Percentiles rank a stretch among this genome's conserved stretches.
These are phyloP conservation scores for Clarias fuscus DNA, from an alignment of 2,797 vertebrate species.

Conservation along the genomic window DNA sequence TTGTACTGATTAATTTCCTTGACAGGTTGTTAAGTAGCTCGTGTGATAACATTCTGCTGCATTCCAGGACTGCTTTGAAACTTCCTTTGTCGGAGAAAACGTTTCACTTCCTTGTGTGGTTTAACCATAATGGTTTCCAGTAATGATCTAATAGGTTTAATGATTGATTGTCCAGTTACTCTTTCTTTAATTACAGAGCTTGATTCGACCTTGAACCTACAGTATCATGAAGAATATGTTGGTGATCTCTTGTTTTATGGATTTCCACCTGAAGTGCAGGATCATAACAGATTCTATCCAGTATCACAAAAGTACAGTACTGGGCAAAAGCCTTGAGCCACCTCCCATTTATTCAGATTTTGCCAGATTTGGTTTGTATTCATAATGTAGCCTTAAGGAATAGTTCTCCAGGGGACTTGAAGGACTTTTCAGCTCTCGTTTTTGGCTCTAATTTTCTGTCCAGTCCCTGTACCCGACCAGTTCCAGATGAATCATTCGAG, in stretches of 20 bases:
- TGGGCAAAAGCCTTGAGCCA: too few relatives aligned
- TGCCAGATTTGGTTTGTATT: too few relatives aligned
- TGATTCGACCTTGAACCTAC: not conserved
- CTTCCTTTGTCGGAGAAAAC: not conserved
- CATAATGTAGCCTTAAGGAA: too few relatives aligned
- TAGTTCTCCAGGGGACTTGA: too few relatives aligned
- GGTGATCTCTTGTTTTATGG: not conserved
- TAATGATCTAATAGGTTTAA: not conserved
- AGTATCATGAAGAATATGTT: not conserved
- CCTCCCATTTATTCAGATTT: too few relatives aligned
- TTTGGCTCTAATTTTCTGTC: too few relatives aligned
- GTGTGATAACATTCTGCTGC: not conserved
- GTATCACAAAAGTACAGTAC: not conserved
- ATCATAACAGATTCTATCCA: not conserved
- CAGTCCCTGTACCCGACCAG: too few relatives aligned
- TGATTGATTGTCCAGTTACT: not conserved
- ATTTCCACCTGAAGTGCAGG: not conserved
- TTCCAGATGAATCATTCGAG: too few relatives aligned
- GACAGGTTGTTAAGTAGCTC: constrained; percentile 6
- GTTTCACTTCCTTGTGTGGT: not conserved
- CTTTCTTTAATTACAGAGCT: not conserved
- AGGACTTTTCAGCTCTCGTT: too few relatives aligned
- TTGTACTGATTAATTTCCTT: not conserved
- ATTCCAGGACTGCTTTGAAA: constrained; percentile 4
- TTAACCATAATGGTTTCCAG: not conserved